Conservation (phyloP, 1,140 invertebrate genomes). For the Frieseomelitta varia region DNA sequence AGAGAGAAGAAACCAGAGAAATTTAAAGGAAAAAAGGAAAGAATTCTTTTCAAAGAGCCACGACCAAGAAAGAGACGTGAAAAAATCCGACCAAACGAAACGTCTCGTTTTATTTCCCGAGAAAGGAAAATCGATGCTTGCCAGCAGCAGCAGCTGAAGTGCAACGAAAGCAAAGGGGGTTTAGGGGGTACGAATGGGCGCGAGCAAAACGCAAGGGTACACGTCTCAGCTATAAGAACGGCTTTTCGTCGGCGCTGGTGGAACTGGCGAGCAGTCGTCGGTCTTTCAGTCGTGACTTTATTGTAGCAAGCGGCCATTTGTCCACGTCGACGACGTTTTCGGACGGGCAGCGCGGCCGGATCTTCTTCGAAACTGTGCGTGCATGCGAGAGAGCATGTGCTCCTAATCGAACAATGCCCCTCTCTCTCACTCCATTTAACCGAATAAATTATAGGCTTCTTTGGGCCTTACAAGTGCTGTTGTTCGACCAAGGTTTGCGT, state of each 20-base stretch:
- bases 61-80: not conserved
- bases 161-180: not conserved
- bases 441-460: slow-evolving; percentile 19
- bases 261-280: slow-evolving; percentile 15
- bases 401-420: not conserved
- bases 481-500: not conserved
- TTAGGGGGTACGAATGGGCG: no score
- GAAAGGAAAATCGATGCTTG: not conserved
- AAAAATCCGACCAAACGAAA: not conserved
- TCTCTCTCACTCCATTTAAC: not conserved
- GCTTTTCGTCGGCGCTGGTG: slow-evolving; percentile 43
- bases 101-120: not conserved
- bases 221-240: slow-evolving; percentile 48
- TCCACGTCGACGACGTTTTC: slow-evolving; percentile 50
- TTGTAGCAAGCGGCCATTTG: slow-evolving; percentile 63
- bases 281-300: slow-evolving; percentile 59
- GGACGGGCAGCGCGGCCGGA: slow-evolving; percentile 29
- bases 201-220: slow-evolving; percentile 42
- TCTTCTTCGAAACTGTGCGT: slow-evolving; percentile 48
- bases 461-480: not conserved
- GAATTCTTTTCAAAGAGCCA: not conserved
- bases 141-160: not conserved
- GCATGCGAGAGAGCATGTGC: slow-evolving; percentile 40
- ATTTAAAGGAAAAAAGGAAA: no score
- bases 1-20: no score